Conservation (phyloP, 2,113 vertebrate genomes). For the Phylloscopus whistleri region DNA sequence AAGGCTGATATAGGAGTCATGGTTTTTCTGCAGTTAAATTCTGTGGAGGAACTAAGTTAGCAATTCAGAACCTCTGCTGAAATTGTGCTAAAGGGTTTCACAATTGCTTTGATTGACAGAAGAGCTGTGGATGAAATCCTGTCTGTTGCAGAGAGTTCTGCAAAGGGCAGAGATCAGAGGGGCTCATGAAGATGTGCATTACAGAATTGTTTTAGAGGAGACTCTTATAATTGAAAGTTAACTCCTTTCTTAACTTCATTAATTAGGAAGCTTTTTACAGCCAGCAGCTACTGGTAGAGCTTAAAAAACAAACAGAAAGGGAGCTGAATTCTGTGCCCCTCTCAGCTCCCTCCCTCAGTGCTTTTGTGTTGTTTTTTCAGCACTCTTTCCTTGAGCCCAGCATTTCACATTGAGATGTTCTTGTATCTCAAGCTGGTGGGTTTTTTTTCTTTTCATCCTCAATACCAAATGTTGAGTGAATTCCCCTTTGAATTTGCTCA, state of each 20-base stretch:
- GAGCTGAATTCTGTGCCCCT: neutral
- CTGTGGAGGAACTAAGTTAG: neutral
- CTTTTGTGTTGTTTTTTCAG: neutral
- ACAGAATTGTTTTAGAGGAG: neutral
- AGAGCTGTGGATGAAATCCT: neutral
- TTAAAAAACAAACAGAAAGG: neutral
- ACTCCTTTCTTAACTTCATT: neutral
- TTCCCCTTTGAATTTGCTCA: accelerated
- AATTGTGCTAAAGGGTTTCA: neutral
- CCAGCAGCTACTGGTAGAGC: neutral
- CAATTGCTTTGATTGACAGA: neutral
- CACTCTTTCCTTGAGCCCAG: neutral
- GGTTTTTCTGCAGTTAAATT: neutral
- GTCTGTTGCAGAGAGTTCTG: neutral
- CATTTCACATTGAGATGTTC: neutral
- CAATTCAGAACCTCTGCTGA: neutral
- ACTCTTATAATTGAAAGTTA: neutral
- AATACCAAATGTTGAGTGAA: neutral
- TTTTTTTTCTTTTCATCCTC: neutral
- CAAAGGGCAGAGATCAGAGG: neutral
- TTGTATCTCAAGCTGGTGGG: neutral
- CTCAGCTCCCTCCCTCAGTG: neutral
- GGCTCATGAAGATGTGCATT: neutral
- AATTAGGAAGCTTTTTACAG: neutral
- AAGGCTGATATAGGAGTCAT: neutral